Evolutionary conservation across 2,797 vertebrate genomes (phyloP).

Genomic region (Parotocinclus haroldoi): DNA sequence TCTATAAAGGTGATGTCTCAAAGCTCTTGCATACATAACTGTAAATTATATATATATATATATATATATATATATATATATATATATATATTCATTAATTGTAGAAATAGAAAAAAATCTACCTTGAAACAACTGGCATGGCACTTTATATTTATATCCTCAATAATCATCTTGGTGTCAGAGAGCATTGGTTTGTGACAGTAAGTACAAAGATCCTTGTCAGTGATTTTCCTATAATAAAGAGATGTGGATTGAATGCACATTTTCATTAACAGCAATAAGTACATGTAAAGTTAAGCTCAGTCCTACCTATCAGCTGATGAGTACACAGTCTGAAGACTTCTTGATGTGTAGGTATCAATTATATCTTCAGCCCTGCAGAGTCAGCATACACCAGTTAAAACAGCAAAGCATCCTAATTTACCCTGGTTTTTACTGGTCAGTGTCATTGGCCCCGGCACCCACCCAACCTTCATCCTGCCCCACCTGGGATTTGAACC

Average conservation of each 20-base stretch:
- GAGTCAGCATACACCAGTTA: conserved; percentile 5
- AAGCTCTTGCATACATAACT: no score
- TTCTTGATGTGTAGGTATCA: conserved; percentile 65
- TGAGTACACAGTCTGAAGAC: conserved; percentile 75
- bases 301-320: conserved; percentile 76
- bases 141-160: conserved; percentile 88
- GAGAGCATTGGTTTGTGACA: conserved; percentile 84
- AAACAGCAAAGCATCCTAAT: background rate
- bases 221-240: conserved; percentile 74
- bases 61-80: no score
- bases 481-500: no score
- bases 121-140: conserved; percentile 95
- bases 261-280: background rate
- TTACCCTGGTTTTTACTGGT: no score
- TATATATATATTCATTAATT: no score
- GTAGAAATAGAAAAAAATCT: conserved; percentile 21
- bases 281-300: background rate
- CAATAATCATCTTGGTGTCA: conserved; percentile 91
- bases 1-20: no score
- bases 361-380: conserved; percentile 56
- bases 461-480: no score
- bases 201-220: conserved; percentile 87
- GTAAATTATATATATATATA: no score
- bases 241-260: background rate
- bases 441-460: no score